Evolutionary conservation across 2,888 invertebrate genomes (phyloP), one percentile per base, ranked within the genome.

Genomic region (Drosophila borborema): DNA sequence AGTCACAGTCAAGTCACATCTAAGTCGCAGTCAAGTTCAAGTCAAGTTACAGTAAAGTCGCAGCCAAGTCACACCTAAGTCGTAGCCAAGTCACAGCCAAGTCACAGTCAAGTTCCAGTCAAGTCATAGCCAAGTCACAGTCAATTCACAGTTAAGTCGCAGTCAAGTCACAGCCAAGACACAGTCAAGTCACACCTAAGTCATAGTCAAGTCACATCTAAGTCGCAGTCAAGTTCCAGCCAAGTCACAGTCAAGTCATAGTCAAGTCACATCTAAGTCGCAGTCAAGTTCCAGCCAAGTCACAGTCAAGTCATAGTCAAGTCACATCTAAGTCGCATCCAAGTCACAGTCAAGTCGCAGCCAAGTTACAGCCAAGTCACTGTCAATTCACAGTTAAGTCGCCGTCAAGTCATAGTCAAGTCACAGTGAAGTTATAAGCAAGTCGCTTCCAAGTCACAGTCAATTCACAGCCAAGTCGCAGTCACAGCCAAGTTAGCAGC

Each of bases 381-480:
- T 10, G n/a, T 6, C 48, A 48, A 9, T 40, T 58, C 69, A 20
- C 45, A 28, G 41, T 64, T 36, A 31, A 16, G 38, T 6, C 38
- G 1, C n/a, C n/a, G 41, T 2, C 6, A 9, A 18, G 18, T 9
- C 43, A 4, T 10, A 43, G 18, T 10, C 10, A 5, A 31, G 43
- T 64, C 18, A 10, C 16, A 40, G 40, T 18, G 7, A 28, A 28
- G 28, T 28, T 3, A 23, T 36, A 16, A 16, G 3, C 38, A 48
- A 9, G 46, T 58, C 69, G 18, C 40, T 20, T 41, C 72, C 51
- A 31, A 40, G 38, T 16, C 16, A 16, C 41, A 41, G 41, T 6
- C 12, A 9, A 18, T 12, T 4, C 43, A 2, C 43, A 43, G 41
- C 9, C n/a, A 5, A 38, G 43, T 63, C 34, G 5, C 40, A 40